Base-by-base conservation (phyloP, 2,888 invertebrate species). In the Scrobipalpa atriplicella region DNA sequence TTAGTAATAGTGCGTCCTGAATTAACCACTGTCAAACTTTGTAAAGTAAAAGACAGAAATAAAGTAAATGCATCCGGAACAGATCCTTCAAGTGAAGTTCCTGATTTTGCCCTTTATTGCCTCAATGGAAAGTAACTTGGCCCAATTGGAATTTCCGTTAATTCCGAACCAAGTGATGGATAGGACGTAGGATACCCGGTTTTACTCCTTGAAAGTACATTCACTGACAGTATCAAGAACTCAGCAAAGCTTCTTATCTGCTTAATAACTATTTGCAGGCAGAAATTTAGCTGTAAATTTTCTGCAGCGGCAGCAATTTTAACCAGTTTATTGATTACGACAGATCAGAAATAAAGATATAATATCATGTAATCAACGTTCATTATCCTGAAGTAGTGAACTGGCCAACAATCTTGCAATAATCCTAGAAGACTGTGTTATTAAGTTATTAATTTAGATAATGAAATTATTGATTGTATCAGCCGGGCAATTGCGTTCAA, bases 81-180 rank as follows among this genome's bases (percentile, higher is more conserved):
- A 80, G 79, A 76, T 73, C 67, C 70, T 74, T 81, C 66, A 88
- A 87, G 86, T 85, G 81, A 69, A 79, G 84, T 86, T 89, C 87
- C 88, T 84, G 84, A 80, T 82, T 78, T 78, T 73, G 69, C 79
- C 72, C 79, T 80, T 83, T 76, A 87, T 84, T 86, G 84, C 79
- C 74, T 80, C 81, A 85, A 87, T 80, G 79, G 79, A 78, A 71
- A 74, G 72, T 71, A 79, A 85, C 83, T 81, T 75, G 77, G 67
- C 81, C 71, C 81, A 89, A 90, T 90, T 89, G 90, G 80, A 81
- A 81, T 88, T 84, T 91, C 92, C 92, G 89, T 78, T 82, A 78
- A 75, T 75, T 78, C 63, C 13, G 16, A 29, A 56, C 19, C 43
- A 16, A 56, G 56, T 66, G 58, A 63, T 19, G 56, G 62, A 56